These are phyloP conservation scores for Rambutsinella grinnellia DNA, from an alignment of 2,888 invertebrate species.

Conservation along the genomic window DNA sequence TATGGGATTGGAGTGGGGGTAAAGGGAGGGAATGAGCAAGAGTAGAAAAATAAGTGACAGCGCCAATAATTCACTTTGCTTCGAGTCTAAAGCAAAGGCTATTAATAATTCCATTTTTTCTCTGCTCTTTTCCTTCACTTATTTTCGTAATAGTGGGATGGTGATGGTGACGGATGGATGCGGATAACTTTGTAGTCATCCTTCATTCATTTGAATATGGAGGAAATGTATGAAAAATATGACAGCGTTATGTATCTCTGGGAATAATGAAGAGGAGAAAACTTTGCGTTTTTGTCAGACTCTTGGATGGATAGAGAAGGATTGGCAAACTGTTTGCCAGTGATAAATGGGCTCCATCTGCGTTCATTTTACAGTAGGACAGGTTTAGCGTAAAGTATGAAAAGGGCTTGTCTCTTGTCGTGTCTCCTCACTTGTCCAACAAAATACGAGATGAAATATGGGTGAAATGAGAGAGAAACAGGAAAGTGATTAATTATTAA, in stretches of 20 bases:
- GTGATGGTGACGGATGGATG: slow-evolving; percentile 32
- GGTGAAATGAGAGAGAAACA: slow-evolving; percentile 15
- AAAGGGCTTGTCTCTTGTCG: slow-evolving; percentile 19
- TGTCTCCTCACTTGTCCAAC: too few species aligned
- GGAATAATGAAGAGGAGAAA: background rate
- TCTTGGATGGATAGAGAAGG: background rate
- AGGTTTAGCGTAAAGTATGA: background rate
- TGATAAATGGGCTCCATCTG: slow-evolving; percentile 40
- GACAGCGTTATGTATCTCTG: slow-evolving; percentile 4
- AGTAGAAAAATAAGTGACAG: slow-evolving; percentile 46
- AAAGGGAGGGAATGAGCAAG: slow-evolving; percentile 24
- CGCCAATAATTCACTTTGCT: slow-evolving; percentile 45
- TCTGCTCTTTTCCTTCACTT: slow-evolving; percentile 6
- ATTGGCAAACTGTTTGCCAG: slow-evolving; percentile 32
- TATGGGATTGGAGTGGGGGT: slow-evolving; percentile 36
- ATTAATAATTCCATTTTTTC: background rate
- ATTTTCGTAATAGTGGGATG: slow-evolving; percentile 7
- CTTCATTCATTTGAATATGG: slow-evolving; percentile 13
- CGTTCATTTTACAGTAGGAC: background rate
- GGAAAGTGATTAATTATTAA: slow-evolving; percentile 34
- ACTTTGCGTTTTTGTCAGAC: slow-evolving; percentile 3
- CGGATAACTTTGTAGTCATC: slow-evolving; percentile 19
- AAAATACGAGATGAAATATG: slow-evolving; percentile 30
- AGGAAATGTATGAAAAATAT: background rate
- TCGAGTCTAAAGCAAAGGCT: background rate